Percentiles rank a stretch among this genome's conserved stretches.
phyloP scores from a whole-genome alignment of 2,888 invertebrate genomes.

The Heliconius aoede region DNA sequence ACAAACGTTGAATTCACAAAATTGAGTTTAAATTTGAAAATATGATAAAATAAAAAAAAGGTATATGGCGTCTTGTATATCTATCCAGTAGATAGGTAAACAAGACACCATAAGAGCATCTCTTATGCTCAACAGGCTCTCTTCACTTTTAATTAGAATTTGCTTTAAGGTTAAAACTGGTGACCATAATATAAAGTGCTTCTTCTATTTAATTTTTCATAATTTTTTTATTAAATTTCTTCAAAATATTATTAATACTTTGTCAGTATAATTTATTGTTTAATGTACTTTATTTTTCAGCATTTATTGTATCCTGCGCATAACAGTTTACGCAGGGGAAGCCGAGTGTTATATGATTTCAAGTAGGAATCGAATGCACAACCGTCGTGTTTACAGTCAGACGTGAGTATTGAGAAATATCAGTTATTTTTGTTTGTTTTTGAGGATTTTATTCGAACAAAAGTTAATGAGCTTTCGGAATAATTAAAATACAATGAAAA shows the following conservation, averaged over 20 bases:
- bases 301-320: too few relatives aligned
- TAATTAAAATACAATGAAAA: background rate
- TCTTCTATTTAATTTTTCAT: constrained; percentile 7
- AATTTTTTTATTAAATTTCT: constrained; percentile 1
- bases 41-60: background rate
- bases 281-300: background rate
- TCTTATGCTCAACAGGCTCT: constrained; percentile 10
- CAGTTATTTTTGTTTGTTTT: background rate
- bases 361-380: too few relatives aligned
- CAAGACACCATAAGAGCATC: constrained; percentile 21
- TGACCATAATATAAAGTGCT: background rate
- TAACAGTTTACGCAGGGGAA: too few relatives aligned
- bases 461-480: background rate
- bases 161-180: constrained; percentile 23
- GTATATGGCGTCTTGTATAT: too few relatives aligned
- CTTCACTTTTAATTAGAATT: constrained; percentile 26
- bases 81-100: background rate
- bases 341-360: too few relatives aligned
- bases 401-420: too few relatives aligned
- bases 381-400: too few relatives aligned
- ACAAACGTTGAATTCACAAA: background rate
- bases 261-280: background rate
- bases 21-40: background rate
- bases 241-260: background rate
- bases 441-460: background rate